Evolutionary conservation across 2,113 vertebrate species (phyloP), one percentile per base, ranked within the genome.

Genomic region (Axis porcinus): DNA sequence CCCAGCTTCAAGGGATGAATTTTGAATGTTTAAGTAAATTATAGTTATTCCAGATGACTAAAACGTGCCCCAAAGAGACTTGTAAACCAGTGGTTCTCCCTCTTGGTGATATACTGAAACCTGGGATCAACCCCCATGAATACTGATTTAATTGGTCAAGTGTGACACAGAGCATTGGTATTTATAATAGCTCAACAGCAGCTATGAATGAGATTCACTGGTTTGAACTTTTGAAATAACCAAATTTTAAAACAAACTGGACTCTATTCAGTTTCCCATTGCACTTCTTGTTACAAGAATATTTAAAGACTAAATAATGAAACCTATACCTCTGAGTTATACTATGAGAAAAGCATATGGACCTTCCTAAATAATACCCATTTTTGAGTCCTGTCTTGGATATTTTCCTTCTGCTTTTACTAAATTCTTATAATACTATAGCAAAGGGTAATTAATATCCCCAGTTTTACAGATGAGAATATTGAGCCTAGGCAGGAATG

Each of bases 21-120:
- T 36, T 91, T 83, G 74, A 97, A 28, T 82, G 17, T 74, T 50
- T 94, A 95, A 91, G 27, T 82, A 89, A 96, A 43, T 89, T 45
- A 90, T n/a, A 55, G 6, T 86, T 91, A 74, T 82, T 33, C 30
- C 94, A 96, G 95, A 85, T 93, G 76, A 60, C 47, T 88, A 40
- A 70, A 94, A 84, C 83, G 19, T 91, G 2, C 12, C 33, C 28
- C 43, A 60, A 27, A 67, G 36, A 96, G 45, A 83, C 16, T 36
- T 55, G n/a, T 36, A 79, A 95, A 93, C 81, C 27, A 91, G 4
- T 43, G 5, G 11, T 52, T 96, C 33, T 96, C 33, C 15, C 90
- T 67, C 9, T 60, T 88, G n/a, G 45, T 58, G 54, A 64, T 50
- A 88, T 43, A 52, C 10, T 23, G 17, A 97, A 87, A 58, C 9